phyloP scores from a whole-genome alignment of 2,113 vertebrate genomes.

The Apistogramma diplotaenia region DNA sequence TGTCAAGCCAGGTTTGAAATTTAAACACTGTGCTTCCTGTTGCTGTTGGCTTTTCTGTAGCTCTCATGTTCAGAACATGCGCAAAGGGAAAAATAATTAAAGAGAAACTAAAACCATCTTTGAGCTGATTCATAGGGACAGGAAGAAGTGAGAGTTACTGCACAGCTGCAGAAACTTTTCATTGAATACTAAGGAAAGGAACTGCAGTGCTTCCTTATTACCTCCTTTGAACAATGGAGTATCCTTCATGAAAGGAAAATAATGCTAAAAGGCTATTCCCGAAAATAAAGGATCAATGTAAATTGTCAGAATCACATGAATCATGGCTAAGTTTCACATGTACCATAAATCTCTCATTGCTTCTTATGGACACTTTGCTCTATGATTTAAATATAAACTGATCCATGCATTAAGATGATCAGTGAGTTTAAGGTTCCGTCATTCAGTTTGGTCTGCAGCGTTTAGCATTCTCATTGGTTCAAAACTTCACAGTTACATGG shows the following conservation, averaged over 20 bases:
- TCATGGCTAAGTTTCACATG: accelerated
- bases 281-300: background rate
- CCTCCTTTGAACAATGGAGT: background rate
- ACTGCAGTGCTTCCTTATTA: background rate
- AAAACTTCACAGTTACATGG: no score
- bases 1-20: background rate
- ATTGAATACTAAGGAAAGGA: background rate
- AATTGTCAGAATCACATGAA: background rate
- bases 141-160: background rate
- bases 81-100: no score
- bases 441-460: accelerated
- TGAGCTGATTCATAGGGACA: background rate
- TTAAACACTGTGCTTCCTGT: background rate
- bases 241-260: no score
- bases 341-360: background rate
- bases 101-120: no score
- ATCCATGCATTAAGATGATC: background rate
- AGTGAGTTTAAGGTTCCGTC: background rate
- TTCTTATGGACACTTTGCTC: background rate
- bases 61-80: no score
- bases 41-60: background rate
- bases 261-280: background rate
- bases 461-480: background rate
- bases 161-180: background rate
- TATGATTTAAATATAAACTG: background rate